phyloP scores from a whole-genome alignment of 2,797 vertebrate species.

The Enteromius mattozi region DNA sequence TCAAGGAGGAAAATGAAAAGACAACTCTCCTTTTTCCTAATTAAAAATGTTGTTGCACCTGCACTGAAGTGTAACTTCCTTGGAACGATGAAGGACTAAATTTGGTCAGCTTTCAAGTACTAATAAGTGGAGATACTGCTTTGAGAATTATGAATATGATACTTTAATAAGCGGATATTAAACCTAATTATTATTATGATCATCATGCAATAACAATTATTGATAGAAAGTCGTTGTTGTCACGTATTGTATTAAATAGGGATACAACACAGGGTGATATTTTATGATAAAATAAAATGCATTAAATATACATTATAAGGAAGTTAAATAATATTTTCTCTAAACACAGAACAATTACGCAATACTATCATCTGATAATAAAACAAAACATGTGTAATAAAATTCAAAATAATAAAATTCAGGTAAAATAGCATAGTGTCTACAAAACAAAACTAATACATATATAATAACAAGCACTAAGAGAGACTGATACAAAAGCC shows the following conservation, averaged over 20 bases:
- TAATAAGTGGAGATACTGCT: background rate
- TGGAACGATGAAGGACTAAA: conserved; percentile 8
- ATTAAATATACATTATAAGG: background rate
- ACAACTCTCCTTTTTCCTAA: conserved; percentile 5
- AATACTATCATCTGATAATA: background rate
- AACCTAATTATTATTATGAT: background rate
- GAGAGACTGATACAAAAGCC: background rate
- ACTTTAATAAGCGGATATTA: background rate
- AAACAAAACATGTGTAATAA: background rate
- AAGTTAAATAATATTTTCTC: background rate
- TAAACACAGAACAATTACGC: background rate
- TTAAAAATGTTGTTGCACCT: conserved; percentile 22
- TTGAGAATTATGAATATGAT: background rate
- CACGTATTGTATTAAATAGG: background rate
- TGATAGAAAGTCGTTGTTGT: background rate
- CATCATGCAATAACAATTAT: background rate
- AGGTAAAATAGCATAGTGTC: background rate
- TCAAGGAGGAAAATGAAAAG: conserved; percentile 17
- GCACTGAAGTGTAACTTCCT: conserved; percentile 27
- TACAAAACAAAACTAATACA: background rate
- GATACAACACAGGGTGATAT: background rate
- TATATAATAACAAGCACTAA: background rate
- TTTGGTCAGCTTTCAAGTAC: background rate
- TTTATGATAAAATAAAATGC: background rate
- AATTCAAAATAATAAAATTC: background rate